A percentile compares a stretch with the other conserved stretches of the same genome.
phyloP scores from a whole-genome alignment of 2,113 vertebrate species.

The Oostethus manadensis region DNA sequence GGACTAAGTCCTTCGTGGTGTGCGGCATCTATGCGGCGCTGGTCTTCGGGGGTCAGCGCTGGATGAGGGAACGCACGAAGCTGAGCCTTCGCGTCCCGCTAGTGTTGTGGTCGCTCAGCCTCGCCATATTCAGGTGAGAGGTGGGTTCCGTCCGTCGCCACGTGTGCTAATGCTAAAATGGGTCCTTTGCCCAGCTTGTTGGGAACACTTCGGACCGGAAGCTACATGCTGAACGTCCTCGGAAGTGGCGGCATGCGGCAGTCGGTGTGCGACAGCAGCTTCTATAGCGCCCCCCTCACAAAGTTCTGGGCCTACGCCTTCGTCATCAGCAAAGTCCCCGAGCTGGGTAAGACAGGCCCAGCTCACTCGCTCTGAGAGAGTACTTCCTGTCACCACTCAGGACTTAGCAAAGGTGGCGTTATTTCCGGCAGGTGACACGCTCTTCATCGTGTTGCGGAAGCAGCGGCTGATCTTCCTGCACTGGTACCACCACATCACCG shows the following conservation, averaged over 20 bases:
- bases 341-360: slow-evolving; percentile 71
- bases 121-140: slow-evolving; percentile 81
- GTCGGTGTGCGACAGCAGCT: slow-evolving; percentile 69
- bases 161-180: not conserved
- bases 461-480: slow-evolving; percentile 97
- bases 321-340: slow-evolving; percentile 78
- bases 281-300: slow-evolving; percentile 52
- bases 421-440: slow-evolving; percentile 80
- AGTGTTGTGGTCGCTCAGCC: slow-evolving; percentile 77
- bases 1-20: slow-evolving; percentile 70
- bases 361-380: too few species aligned
- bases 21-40: slow-evolving; percentile 68
- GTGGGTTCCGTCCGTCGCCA: not conserved
- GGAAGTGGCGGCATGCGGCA: slow-evolving; percentile 57
- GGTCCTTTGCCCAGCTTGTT: slow-evolving; percentile 63
- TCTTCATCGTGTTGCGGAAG: slow-evolving; percentile 91
- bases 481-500: slow-evolving; percentile 98
- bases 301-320: slow-evolving; percentile 81
- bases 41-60: slow-evolving; percentile 70
- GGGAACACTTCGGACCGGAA: slow-evolving; percentile 67
- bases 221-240: slow-evolving; percentile 63
- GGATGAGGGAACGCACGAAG: slow-evolving; percentile 74
- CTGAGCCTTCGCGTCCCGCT: slow-evolving; percentile 73
- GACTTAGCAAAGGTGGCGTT: too few species aligned
- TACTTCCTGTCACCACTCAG: too few species aligned